A percentile compares a stretch with the other conserved stretches of the same genome.
Conservation (phyloP, 1,140 invertebrate genomes). For the Atta colombica region DNA sequence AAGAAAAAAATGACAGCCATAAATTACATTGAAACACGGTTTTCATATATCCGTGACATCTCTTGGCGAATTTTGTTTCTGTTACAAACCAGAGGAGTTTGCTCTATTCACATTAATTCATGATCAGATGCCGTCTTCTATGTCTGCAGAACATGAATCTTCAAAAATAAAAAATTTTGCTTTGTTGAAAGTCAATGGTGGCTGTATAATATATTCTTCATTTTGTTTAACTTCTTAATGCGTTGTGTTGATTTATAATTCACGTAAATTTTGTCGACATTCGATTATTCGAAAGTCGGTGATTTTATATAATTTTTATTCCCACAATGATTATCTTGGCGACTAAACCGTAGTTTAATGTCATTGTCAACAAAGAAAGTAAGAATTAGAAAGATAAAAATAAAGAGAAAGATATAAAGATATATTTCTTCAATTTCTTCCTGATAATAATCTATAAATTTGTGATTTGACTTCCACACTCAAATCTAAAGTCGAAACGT, state of each 20-base stretch:
- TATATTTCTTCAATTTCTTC: not conserved
- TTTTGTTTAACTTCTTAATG: slow-evolving; percentile 33
- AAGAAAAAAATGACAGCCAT: not conserved
- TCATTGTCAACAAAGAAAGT: too few relatives aligned
- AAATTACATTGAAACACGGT: slow-evolving; percentile 40
- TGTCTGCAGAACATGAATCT: not conserved
- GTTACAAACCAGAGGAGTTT: not conserved
- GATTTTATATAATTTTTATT: too few relatives aligned
- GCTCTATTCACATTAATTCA: slow-evolving; percentile 9
- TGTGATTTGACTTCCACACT: too few relatives aligned
- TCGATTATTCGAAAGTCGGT: too few relatives aligned
- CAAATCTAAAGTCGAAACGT: too few relatives aligned
- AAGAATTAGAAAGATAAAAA: too few relatives aligned
- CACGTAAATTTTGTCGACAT: not conserved
- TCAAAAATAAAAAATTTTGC: slow-evolving; percentile 12
- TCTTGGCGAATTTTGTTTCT: not conserved
- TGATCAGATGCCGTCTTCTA: slow-evolving; percentile 9
- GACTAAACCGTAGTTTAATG: too few relatives aligned
- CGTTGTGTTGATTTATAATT: slow-evolving; percentile 12
- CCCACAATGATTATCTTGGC: too few relatives aligned
- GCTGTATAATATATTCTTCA: slow-evolving; percentile 13
- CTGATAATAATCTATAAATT: not conserved
- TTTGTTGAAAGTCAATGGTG: not conserved
- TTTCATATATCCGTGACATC: slow-evolving; percentile 26
- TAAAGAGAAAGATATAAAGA: too few relatives aligned